Base-by-base conservation (phyloP, 2,113 vertebrate genomes). In the Phaethon lepturus region DNA sequence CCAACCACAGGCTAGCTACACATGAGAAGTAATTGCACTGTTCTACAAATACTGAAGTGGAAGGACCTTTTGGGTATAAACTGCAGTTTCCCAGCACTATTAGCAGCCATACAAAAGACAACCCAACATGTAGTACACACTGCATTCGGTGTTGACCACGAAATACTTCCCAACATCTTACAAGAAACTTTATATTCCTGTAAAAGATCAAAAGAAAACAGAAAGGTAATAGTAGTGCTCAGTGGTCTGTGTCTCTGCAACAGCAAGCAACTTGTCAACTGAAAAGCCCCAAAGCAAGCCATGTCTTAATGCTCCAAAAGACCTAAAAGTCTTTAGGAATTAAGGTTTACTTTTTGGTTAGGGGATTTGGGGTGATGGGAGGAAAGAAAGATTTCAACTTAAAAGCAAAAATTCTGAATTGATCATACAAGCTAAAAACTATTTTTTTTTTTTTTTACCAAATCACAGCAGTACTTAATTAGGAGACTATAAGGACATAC, bases 361-460 rank as follows among this genome's bases (percentile, higher is more conserved):
- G 12, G 31, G 28, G 11, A 78, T 40, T 56, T 14, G 3, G 8
- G 20, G 17, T 2, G 6, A 78, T 10, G 12, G 24, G 6, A 76
- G 12, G 24, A 88, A 78, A 85, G 13, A 26, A 79, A 92, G 29
- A 85, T 52, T 92, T 78, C 25, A 31, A 78, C 42, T 12, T 76
- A 40, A 90, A 96, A 93, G 55, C 14, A 5, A 79, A 79, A 90
- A 35, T 56, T 79, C 53, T 58, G 19, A 90, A 90, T 1, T 81
- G 31, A 33, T 68, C 29, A 42, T 33, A 84, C 0, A 1, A 86
- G 28, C 2, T 3, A 68, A 67, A 87, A 45, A 45, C 11, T 17
- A 38, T 45, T 1, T 15, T 17, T 17, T 35, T 38, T 2, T 22
- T 11, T 55, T 66, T 80, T 44, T 13, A 85, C 18, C 17, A 64